Evolutionary conservation across 2,797 vertebrate species (phyloP).

Genomic region (Saxicola maurus): DNA sequence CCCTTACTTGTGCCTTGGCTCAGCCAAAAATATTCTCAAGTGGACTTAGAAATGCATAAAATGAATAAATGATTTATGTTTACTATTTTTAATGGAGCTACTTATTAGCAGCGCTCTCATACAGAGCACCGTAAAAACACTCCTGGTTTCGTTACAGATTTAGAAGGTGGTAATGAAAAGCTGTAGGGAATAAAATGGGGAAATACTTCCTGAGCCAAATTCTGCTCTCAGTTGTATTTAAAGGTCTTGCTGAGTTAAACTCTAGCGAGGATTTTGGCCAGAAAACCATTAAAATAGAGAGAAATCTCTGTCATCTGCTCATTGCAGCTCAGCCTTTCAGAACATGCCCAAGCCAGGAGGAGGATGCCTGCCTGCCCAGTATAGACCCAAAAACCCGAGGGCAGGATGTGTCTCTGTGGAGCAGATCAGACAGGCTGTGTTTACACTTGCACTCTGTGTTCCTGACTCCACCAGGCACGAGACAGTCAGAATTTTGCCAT

Average conservation of each 20-base stretch:
- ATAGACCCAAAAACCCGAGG: not conserved
- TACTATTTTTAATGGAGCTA: conserved; percentile 54
- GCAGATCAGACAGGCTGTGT: not conserved
- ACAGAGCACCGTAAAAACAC: not conserved
- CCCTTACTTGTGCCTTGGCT: conserved; percentile 10
- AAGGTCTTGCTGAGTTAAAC: not conserved
- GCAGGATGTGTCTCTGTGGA: not conserved
- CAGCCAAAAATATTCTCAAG: conserved; percentile 43
- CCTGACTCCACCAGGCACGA: not conserved
- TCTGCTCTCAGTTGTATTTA: conserved; percentile 18
- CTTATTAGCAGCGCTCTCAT: conserved; percentile 8
- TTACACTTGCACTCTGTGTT: not conserved
- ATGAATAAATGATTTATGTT: conserved; percentile 59
- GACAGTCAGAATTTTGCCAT: not conserved
- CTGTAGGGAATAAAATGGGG: conserved; percentile 1
- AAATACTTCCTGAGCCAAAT: conserved; percentile 1
- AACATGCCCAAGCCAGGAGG: not conserved
- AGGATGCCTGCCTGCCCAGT: not conserved
- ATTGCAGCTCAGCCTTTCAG: not conserved
- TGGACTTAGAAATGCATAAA: conserved; percentile 56
- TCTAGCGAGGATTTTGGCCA: not conserved
- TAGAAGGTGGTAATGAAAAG: conserved; percentile 46
- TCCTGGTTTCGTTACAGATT: conserved; percentile 7
- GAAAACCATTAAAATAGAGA: not conserved
- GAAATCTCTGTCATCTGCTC: not conserved